Evolutionary conservation across 2,113 vertebrate genomes (phyloP).

Genomic region (Odontesthes bonariensis): DNA sequence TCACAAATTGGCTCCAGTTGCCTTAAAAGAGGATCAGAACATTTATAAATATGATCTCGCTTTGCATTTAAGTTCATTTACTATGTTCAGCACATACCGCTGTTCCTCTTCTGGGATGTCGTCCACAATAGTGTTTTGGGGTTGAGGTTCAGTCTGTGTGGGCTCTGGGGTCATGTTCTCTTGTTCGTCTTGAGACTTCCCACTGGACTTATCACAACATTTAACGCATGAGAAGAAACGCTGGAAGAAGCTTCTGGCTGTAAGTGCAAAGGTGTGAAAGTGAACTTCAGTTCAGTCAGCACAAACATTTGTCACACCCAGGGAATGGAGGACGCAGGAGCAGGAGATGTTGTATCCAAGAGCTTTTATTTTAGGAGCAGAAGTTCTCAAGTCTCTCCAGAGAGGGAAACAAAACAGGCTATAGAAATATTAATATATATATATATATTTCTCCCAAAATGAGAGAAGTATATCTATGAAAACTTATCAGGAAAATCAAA

Average conservation of each 20-base stretch:
- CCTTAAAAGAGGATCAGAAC: constrained; percentile 12
- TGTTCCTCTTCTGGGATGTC: not conserved
- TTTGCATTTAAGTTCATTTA: not conserved
- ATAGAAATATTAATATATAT: too few relatives aligned
- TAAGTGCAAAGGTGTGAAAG: not conserved
- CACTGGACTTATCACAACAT: constrained; percentile 53
- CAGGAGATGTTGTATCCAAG: too few relatives aligned
- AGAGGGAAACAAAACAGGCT: too few relatives aligned
- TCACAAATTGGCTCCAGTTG: not conserved
- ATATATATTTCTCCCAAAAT: too few relatives aligned
- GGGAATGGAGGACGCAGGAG: too few relatives aligned
- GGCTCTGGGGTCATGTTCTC: constrained; percentile 14
- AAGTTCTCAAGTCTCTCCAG: too few relatives aligned
- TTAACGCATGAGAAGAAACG: constrained; percentile 14
- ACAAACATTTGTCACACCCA: too few relatives aligned
- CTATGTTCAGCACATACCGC: not conserved
- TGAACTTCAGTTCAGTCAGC: not conserved
- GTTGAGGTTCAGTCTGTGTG: not conserved
- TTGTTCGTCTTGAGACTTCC: not conserved
- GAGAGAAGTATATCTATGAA: too few relatives aligned
- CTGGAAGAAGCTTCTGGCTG: not conserved
- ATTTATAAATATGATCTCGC: not conserved
- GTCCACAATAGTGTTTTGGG: constrained; percentile 46
- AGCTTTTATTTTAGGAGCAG: too few relatives aligned
- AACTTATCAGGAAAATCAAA: too few relatives aligned